A percentile compares a stretch with the other conserved stretches of the same genome.
Conservation (phyloP, 2,888 invertebrate genomes). For the Acleris holmiana region DNA sequence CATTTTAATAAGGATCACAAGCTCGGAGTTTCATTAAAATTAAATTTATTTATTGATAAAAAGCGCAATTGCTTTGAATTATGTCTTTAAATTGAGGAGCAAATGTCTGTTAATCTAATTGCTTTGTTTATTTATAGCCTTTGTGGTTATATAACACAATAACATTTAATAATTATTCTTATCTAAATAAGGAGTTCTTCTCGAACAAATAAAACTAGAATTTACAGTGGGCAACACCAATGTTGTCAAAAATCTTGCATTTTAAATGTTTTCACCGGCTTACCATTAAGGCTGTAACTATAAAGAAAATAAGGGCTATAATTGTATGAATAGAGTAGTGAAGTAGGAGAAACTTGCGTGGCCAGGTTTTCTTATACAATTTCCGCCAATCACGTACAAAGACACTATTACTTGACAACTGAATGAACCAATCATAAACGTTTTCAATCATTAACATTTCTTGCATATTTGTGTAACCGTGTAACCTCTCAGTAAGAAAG, state of each 20-base stretch:
- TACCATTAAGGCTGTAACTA: no score
- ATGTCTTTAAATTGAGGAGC: no score
- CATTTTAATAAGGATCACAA: no score
- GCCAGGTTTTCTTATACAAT: background rate
- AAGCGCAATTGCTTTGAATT: no score
- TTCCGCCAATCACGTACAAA: background rate
- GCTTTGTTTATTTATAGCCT: no score
- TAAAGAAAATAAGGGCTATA: background rate
- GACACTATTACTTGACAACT: background rate
- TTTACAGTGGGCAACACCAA: constrained; percentile 2
- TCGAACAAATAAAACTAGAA: constrained; percentile 2
- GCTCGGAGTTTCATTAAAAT: no score
- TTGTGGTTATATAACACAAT: no score
- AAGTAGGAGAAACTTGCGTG: background rate
- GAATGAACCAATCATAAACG: constrained; percentile 2
- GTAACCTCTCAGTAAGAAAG: constrained; percentile 8
- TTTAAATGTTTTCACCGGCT: no score
- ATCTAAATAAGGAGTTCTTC: background rate
- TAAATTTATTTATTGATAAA: no score
- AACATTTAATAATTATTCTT: no score
- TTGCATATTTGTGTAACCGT: background rate
- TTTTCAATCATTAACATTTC: background rate
- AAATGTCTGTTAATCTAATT: no score
- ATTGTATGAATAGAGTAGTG: background rate
- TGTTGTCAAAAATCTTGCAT: background rate